Evolutionary conservation across 2,113 vertebrate species (phyloP).

Genomic region (Macaca fascicularis): DNA sequence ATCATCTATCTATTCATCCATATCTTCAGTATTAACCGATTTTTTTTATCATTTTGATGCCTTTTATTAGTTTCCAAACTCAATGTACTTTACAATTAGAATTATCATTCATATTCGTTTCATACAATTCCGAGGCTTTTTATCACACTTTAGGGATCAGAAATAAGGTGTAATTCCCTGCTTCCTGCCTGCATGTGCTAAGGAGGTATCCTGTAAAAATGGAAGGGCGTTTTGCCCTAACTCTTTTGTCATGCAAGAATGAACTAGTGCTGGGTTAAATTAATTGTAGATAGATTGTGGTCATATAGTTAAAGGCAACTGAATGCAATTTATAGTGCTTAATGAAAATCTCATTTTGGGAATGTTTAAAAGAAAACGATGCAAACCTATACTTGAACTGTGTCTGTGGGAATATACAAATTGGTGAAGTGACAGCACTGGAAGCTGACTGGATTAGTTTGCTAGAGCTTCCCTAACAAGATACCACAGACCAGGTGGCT

Average conservation of each 20-base stretch:
- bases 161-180: conserved; percentile 88
- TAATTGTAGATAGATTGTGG: conserved; percentile 89
- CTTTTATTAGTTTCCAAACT: conserved; percentile 90
- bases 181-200: conserved; percentile 87
- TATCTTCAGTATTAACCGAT: conserved; percentile 85
- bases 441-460: not conserved
- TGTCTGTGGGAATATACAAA: not conserved
- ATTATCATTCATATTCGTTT: conserved; percentile 84
- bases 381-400: not conserved
- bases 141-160: conserved; percentile 91
- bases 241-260: conserved; percentile 82
- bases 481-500: not conserved
- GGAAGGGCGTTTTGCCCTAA: conserved; percentile 89
- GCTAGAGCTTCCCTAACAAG: not conserved
- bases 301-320: conserved; percentile 91
- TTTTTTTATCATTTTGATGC: conserved; percentile 88
- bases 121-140: conserved; percentile 85
- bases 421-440: not conserved
- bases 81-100: conserved; percentile 87
- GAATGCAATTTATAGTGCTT: conserved; percentile 94
- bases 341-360: conserved; percentile 96
- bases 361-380: conserved; percentile 81
- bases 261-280: not conserved
- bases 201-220: conserved; percentile 91
- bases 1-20: too few species aligned